Base-by-base conservation (phyloP, 2,888 invertebrate species). In the Agonopterix heracliana region DNA sequence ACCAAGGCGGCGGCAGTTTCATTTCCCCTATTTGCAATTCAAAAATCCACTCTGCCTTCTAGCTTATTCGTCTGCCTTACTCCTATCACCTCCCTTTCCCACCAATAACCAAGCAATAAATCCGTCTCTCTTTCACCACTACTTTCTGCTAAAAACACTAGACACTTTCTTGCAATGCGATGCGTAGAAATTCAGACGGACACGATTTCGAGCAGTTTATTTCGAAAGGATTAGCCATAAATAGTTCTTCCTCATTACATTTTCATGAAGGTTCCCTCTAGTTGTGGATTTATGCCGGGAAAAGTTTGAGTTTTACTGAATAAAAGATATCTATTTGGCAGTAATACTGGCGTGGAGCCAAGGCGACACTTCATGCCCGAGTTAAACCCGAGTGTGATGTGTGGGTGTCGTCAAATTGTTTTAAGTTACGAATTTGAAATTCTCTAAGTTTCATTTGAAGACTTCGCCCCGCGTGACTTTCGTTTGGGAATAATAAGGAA, bases 21-120 rank as follows among this genome's bases (percentile, higher is more conserved):
- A 84, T 82, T 85, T 81, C 74, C 76, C 77, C 77, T 64, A 87
- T 87, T 88, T 85, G 86, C 86, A 88, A 88, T 85, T 84, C 85
- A 82, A 87, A 87, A 85, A 82, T 80, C 74, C 70, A 75, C 76
- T 78, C 68, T 69, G 75, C 72, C 71, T 64, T 66, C 58, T 66
- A 70, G 63, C 71, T 72, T 69, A 66, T 70, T 68, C 64, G 63
- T 66, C 66, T 64, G 59, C 60, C 65, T 57, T 50, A 52, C 54
- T 52, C 46, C 48, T 60, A 49, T 54, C 51, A 49, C 62, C 53
- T 72, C 68, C 71, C 74, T 63, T 68, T 78, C 66, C 55, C 61
- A 58, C 72, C 52, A 56, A 26, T 48, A 36, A 51, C 47, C 48
- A 41, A 45, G 38, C 55, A 48, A 64, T 70, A 57, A 60, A 58